Conservation (phyloP, 2,888 invertebrate genomes). For the Megalurothrips usitatus region DNA sequence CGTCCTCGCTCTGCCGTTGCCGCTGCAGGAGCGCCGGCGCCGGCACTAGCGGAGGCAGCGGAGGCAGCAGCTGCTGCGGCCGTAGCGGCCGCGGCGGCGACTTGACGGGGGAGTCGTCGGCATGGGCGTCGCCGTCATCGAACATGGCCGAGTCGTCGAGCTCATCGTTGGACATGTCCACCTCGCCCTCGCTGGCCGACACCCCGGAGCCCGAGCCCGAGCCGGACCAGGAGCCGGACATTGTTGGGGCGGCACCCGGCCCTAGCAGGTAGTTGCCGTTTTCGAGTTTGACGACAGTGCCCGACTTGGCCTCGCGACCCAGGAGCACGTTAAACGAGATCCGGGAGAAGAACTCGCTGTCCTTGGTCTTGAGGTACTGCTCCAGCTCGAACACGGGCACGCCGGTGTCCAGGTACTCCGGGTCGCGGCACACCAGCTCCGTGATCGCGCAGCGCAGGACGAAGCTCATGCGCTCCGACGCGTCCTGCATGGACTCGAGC, state of each 20-base stretch:
- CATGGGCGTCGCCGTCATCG: slow-evolving; percentile 2
- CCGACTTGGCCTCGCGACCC: slow-evolving; percentile 64
- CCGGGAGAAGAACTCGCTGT: slow-evolving; percentile 58
- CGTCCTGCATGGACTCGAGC: slow-evolving; percentile 29
- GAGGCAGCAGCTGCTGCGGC: slow-evolving; percentile 36
- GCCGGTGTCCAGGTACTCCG: slow-evolving; percentile 65
- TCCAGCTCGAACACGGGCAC: slow-evolving; percentile 65
- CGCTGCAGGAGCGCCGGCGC: slow-evolving; percentile 33
- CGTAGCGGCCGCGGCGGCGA: background rate
- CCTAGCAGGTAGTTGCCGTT: slow-evolving; percentile 67
- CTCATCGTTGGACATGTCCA: slow-evolving; percentile 7
- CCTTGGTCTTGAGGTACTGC: slow-evolving; percentile 60
- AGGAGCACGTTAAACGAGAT: slow-evolving; percentile 61
- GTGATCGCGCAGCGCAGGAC: slow-evolving; percentile 65
- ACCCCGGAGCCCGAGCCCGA: background rate
- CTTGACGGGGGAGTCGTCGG: background rate
- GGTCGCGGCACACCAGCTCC: slow-evolving; percentile 65
- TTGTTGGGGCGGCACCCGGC: slow-evolving; percentile 43
- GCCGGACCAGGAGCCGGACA: background rate
- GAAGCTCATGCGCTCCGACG: slow-evolving; percentile 44
- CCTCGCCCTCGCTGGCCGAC: slow-evolving; percentile 11
- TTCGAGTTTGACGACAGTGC: slow-evolving; percentile 61
- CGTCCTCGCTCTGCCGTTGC: background rate
- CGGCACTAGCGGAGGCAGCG: slow-evolving; percentile 31
- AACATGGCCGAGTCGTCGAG: background rate